phyloP scores from a whole-genome alignment of 2,113 vertebrate species.

The Tricholaema leucomelas region DNA sequence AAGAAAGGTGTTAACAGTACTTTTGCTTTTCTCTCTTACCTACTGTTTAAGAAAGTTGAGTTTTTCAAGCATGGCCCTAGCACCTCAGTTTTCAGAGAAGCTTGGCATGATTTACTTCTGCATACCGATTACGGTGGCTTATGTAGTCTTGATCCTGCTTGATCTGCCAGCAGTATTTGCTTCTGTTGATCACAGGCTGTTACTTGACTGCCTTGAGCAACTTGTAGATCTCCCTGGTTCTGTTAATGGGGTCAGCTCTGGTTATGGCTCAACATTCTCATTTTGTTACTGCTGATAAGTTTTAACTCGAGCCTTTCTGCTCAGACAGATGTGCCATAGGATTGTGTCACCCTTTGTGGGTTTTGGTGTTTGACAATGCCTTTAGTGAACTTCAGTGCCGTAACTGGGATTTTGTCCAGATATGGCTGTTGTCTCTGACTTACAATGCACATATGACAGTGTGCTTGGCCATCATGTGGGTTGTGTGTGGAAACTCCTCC shows the following conservation, averaged over 20 bases:
- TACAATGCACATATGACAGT: background rate
- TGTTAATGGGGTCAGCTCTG: background rate
- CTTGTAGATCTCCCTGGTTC: conserved; percentile 53
- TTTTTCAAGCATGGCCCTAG: conserved; percentile 24
- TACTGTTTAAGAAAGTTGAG: conserved; percentile 27
- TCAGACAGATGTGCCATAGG: background rate
- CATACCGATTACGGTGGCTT: conserved; percentile 67
- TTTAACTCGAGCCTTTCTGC: background rate
- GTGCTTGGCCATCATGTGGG: background rate
- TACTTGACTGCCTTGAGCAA: conserved; percentile 58
- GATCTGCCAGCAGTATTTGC: conserved; percentile 65
- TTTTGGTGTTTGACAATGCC: background rate
- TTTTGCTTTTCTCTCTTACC: background rate
- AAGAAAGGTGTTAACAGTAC: background rate
- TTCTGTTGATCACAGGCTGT: conserved; percentile 64
- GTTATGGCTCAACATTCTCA: background rate
- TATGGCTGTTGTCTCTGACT: background rate
- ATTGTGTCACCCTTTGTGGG: background rate
- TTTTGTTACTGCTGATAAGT: conserved; percentile 16
- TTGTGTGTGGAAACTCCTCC: background rate
- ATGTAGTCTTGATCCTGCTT: conserved; percentile 65
- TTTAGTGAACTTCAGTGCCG: background rate
- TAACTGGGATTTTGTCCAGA: background rate
- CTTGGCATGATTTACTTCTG: conserved; percentile 60
- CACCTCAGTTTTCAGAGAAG: conserved; percentile 28